These are phyloP conservation scores for Pelobates fuscus DNA, from an alignment of 2,113 vertebrate species.

Conservation along the genomic window DNA sequence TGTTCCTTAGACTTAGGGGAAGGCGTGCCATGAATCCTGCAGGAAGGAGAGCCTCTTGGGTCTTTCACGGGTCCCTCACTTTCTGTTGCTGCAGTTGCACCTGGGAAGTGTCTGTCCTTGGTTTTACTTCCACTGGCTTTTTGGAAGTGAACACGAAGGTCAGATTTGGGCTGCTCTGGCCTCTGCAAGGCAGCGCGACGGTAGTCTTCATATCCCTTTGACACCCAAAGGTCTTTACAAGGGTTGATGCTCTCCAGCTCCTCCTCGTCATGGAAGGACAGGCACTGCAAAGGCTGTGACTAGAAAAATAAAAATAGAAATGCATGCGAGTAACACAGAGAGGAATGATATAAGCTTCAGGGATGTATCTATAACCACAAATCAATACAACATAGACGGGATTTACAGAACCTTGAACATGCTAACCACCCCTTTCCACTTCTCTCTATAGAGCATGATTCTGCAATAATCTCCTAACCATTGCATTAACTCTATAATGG, in stretches of 20 bases:
- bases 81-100: conserved; percentile 58
- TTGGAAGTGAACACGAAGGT: conserved; percentile 80
- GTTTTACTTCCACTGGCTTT: conserved; percentile 65
- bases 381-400: too few species aligned
- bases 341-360: too few species aligned
- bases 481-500: too few species aligned
- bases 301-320: conserved; percentile 30
- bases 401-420: too few species aligned
- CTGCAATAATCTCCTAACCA: too few species aligned
- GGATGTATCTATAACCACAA: too few species aligned
- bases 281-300: conserved; percentile 72
- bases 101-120: conserved; percentile 52
- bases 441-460: too few species aligned
- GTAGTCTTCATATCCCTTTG: conserved; percentile 87
- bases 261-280: conserved; percentile 75
- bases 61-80: conserved; percentile 57
- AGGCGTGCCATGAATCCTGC: conserved; percentile 40
- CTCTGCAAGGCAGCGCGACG: conserved; percentile 73
- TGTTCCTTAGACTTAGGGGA: conserved; percentile 47
- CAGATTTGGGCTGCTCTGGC: conserved; percentile 66
- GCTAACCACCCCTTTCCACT: too few species aligned
- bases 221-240: conserved; percentile 82
- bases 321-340: too few species aligned
- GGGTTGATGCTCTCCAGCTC: conserved; percentile 77
- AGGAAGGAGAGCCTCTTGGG: conserved; percentile 56